Evolutionary conservation across 2,888 invertebrate species (phyloP).

Genomic region (Mesorhabditis spiculigera): DNA sequence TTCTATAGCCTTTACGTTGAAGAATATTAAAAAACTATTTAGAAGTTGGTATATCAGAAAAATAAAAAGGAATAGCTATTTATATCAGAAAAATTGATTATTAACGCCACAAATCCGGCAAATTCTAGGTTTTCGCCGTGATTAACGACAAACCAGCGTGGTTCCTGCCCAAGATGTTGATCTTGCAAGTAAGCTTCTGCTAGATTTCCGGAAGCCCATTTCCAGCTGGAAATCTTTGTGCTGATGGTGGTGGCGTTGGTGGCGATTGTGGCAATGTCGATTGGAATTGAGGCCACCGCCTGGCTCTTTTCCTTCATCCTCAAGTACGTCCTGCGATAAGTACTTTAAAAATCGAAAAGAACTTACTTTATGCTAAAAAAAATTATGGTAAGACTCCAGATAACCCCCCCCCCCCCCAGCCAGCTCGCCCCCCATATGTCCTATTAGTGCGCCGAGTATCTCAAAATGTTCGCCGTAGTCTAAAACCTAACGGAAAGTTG

Average conservation of each 20-base stretch:
- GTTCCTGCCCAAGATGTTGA: conserved; percentile 46
- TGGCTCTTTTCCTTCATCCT: conserved; percentile 42
- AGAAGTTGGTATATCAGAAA: too few relatives aligned
- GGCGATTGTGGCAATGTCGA: conserved; percentile 50
- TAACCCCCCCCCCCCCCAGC: too few relatives aligned
- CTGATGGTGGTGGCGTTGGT: conserved; percentile 43
- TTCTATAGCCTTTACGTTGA: too few relatives aligned
- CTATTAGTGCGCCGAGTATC: too few relatives aligned
- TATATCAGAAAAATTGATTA: too few relatives aligned
- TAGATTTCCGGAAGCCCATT: background rate
- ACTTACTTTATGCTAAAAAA: background rate
- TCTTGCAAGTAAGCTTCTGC: conserved; percentile 30
- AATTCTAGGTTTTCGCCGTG: conserved; percentile 38
- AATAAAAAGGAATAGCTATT: too few relatives aligned
- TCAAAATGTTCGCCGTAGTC: too few relatives aligned
- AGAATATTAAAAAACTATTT: too few relatives aligned
- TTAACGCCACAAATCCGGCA: too few relatives aligned
- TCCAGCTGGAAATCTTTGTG: conserved; percentile 39
- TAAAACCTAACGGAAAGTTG: too few relatives aligned
- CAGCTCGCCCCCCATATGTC: too few relatives aligned
- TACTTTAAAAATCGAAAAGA: conserved; percentile 9
- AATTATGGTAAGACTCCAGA: too few relatives aligned
- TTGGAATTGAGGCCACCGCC: conserved; percentile 49
- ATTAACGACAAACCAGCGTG: conserved; percentile 36
- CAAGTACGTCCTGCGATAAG: conserved; percentile 23